These are phyloP conservation scores for Leucophora obtusa DNA, from an alignment of 2,888 invertebrate species.

Conservation along the genomic window DNA sequence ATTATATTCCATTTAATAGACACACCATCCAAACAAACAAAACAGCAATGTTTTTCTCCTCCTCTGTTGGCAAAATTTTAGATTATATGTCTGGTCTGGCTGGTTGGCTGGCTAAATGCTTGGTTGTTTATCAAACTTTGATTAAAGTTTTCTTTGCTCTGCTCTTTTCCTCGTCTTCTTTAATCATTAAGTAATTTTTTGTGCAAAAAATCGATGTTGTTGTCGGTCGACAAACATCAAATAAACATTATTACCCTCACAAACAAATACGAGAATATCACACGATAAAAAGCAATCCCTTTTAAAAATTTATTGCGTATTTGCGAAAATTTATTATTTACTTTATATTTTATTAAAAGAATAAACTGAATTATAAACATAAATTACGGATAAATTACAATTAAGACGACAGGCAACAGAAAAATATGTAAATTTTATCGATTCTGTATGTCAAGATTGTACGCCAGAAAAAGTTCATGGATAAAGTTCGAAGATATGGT, in stretches of 20 bases:
- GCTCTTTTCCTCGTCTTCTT: not conserved
- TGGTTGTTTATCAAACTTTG: slow-evolving; percentile 7
- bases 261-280: slow-evolving; percentile 1
- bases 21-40: not conserved
- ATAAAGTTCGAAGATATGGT: too few species aligned
- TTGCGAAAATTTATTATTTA: slow-evolving; percentile 13
- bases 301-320: slow-evolving; percentile 28
- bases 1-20: not conserved
- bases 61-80: slow-evolving; percentile 11
- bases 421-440: too few species aligned
- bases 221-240: slow-evolving; percentile 23
- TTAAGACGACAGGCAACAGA: not conserved
- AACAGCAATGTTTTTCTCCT: not conserved
- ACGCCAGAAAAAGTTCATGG: too few species aligned
- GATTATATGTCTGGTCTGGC: not conserved
- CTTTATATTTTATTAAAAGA: slow-evolving; percentile 12
- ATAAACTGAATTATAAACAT: not conserved
- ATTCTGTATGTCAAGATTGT: too few species aligned
- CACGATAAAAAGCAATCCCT: slow-evolving; percentile 24
- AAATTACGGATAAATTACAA: not conserved
- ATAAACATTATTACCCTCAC: slow-evolving; percentile 3
- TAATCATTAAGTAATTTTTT: slow-evolving; percentile 3
- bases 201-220: slow-evolving; percentile 54
- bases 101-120: not conserved
- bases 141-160: slow-evolving; percentile 12